Conservation (phyloP, 2,888 invertebrate species). For the Nemurella pictetii region DNA sequence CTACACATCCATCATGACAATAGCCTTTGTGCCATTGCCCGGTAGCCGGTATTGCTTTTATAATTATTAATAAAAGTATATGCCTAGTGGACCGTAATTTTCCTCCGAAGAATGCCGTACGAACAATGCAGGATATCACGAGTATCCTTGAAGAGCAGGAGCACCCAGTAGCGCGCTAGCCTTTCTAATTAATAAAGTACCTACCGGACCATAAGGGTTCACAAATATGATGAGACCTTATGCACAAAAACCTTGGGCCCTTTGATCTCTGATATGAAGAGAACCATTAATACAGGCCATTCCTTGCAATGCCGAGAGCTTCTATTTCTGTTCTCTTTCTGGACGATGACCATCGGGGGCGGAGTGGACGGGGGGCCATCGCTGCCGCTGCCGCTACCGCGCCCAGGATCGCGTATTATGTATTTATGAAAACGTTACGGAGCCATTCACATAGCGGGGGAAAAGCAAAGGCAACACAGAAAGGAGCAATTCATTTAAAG, state of each 20-base stretch:
- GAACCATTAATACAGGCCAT: conserved; percentile 51
- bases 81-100: background rate
- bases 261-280: conserved; percentile 54
- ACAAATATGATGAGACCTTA: conserved; percentile 46
- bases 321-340: conserved; percentile 20
- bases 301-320: background rate
- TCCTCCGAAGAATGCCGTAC: background rate
- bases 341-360: background rate
- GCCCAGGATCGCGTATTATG: conserved; percentile 30
- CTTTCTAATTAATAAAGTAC: conserved; percentile 47
- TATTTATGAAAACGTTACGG: conserved; percentile 35
- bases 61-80: conserved; percentile 9
- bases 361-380: background rate
- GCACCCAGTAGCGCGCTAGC: conserved; percentile 6
- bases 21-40: conserved; percentile 1
- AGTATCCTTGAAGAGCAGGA: background rate
- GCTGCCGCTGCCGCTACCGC: background rate
- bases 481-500: conserved; percentile 34
- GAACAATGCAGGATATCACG: background rate
- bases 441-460: conserved; percentile 29
- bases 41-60: conserved; percentile 17
- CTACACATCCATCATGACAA: background rate
- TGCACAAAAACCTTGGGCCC: conserved; percentile 44
- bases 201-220: conserved; percentile 51
- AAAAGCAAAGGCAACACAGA: conserved; percentile 26